Evolutionary conservation across 2,797 vertebrate species (phyloP), one percentile per base, ranked within the genome.

Genomic region (Rhinella marina): DNA sequence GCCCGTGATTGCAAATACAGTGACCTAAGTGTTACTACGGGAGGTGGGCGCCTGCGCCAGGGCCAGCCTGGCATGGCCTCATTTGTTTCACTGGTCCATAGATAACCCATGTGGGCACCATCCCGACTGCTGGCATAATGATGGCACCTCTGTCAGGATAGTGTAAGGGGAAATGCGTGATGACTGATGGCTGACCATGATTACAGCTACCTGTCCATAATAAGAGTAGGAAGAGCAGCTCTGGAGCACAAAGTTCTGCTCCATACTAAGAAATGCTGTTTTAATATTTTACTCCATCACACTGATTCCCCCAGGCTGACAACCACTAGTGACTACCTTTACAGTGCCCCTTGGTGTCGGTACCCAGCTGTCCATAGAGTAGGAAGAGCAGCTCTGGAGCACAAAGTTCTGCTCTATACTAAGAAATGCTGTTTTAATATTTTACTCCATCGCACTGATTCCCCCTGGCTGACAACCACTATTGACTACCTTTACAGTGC

Each of bases 1-100:
- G 90, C 90, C 78, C 86, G 91, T 86, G 91, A 90, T 88, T 91
- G 87, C 93, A 91, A 93, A 93, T 93, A 89, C 92, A 90, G 90
- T 88, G 88, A 92, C 90, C 88, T 86, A 88, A 84, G 83, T 86
- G 87, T 88, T 88, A 88, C 83, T 88, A 85, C 64, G 48, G 25
- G 27, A 70, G 17, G 59, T 81, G 10, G 19, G 19, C 56, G n/a
- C 21, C n/a, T 23, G 29, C 29, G 27, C 29, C 17, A 17, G 14
- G 29, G 68, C 8, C 6, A 29, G 16, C 7, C 4, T 11, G 11
- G 72, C 32, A 2, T 10, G 7, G 12, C 32, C 7, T 64, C 10
- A 1, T n/a, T 64, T 25, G 23, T 64, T 25, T n/a, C 5, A n/a
- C 25, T 27, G 64, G 12, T 29, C 25, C 27, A 29, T 29, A 29